These are phyloP conservation scores for Hirtodrosophila confusa DNA, from an alignment of 2,888 invertebrate species.

Conservation along the genomic window DNA sequence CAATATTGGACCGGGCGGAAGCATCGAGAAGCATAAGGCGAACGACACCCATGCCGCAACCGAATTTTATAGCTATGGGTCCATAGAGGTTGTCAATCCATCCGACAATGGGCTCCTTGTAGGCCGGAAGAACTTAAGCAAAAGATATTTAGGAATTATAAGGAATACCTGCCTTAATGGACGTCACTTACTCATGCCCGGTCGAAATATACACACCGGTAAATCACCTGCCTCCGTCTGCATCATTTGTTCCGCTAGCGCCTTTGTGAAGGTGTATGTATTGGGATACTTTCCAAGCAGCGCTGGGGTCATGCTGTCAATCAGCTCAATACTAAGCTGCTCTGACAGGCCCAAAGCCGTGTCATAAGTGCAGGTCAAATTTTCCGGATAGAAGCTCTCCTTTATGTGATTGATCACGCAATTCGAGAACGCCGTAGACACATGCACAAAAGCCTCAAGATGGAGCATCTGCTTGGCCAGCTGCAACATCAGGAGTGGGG, in stretches of 20 bases:
- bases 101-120: slow-evolving; percentile 86
- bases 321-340: slow-evolving; percentile 78
- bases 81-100: slow-evolving; percentile 91
- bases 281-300: slow-evolving; percentile 85
- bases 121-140: slow-evolving; percentile 64
- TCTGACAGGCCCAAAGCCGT: slow-evolving; percentile 80
- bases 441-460: slow-evolving; percentile 86
- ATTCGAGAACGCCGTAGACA: slow-evolving; percentile 89
- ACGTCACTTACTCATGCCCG: slow-evolving; percentile 86
- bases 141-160: too few relatives aligned
- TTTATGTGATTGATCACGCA: slow-evolving; percentile 84
- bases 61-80: slow-evolving; percentile 84
- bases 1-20: slow-evolving; percentile 77
- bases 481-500: slow-evolving; percentile 87
- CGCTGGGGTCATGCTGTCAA: slow-evolving; percentile 77
- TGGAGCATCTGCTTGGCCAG: slow-evolving; percentile 87
- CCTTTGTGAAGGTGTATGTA: slow-evolving; percentile 90
- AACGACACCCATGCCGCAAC: slow-evolving; percentile 86
- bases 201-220: slow-evolving; percentile 88
- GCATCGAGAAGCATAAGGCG: slow-evolving; percentile 79
- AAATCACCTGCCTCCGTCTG: slow-evolving; percentile 86
- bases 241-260: slow-evolving; percentile 88
- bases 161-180: too few relatives aligned
- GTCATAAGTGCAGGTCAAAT: slow-evolving; percentile 76
- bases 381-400: slow-evolving; percentile 83